Evolutionary conservation across 1,140 invertebrate genomes (phyloP).

Genomic region (Stegodyphus dumicola): DNA sequence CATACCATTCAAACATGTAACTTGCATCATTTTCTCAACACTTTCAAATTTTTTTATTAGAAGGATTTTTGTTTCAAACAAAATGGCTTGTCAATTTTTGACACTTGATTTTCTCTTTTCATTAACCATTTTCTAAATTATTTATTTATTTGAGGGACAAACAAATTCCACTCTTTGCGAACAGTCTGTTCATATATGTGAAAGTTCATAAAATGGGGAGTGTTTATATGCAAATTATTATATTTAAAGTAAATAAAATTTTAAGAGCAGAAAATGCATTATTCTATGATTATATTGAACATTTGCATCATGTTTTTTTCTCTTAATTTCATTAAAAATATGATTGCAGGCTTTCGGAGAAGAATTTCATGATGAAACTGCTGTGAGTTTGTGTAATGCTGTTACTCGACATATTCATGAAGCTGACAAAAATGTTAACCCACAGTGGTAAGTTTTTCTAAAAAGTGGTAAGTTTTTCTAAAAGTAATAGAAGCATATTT

Average conservation of each 20-base stretch:
- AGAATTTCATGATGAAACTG: conserved; percentile 75
- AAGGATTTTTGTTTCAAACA: too few relatives aligned
- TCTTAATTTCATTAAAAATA: background rate
- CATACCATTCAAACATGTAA: too few relatives aligned
- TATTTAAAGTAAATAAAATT: background rate
- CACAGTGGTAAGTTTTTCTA: conserved; percentile 70
- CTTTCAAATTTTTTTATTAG: too few relatives aligned
- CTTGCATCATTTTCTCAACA: too few relatives aligned
- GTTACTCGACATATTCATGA: conserved; percentile 76
- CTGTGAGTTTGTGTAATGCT: conserved; percentile 75
- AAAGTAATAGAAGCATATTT: too few relatives aligned
- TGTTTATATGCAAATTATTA: background rate
- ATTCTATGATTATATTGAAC: background rate
- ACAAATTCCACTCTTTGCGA: too few relatives aligned
- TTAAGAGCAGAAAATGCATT: background rate
- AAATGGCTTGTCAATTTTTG: too few relatives aligned
- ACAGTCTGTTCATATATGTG: too few relatives aligned
- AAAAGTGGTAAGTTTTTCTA: too few relatives aligned
- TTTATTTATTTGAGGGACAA: too few relatives aligned
- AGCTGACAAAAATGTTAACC: conserved; percentile 70
- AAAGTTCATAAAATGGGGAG: background rate
- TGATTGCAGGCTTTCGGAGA: conserved; percentile 72
- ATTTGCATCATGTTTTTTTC: background rate
- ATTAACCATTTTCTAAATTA: too few relatives aligned
- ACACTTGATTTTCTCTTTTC: too few relatives aligned